Base-by-base conservation (phyloP, 1,140 invertebrate species). In the Orussus abietinus region DNA sequence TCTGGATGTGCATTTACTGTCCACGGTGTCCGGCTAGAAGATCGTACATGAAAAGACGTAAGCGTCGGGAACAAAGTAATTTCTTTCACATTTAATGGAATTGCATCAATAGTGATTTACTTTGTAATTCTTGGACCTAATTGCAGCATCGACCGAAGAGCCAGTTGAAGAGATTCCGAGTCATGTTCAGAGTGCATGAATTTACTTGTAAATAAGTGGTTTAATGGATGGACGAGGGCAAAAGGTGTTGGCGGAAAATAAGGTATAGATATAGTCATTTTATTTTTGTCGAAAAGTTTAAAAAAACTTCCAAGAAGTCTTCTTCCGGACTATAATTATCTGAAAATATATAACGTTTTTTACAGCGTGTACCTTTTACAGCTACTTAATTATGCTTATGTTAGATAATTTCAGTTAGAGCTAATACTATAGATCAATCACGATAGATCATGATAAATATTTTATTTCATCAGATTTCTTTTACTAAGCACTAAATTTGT, bases 391-490 rank as follows among this genome's bases (percentile, higher is more conserved):
- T 30, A 37, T 21, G n/a, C 31, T 11, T 14, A 1, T 26, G 37
- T 36, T 3, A 32, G 41, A 41, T 9, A 38, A 18, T 45, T 42
- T 69, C 66, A 69, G 66, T 60, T 69, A 64, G 63, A 69, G 63
- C 61, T 68, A 69, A 67, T 67, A 55, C 32, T 40, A 19, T 5
- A 29, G 43, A 30, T 47, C 57, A 59, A 54, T 66, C 63, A 64
- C 44, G 50, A 46, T 53, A 46, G 42, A 57, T 56, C 49, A 56
- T 38, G 44, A 29, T 18, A 3, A 7, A 31, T 14, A 37, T 36
- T 42, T 48, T 40, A 51, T 59, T 57, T 54, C 43, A 49, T 45
- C 25, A 32, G 38, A 39, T 29, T 32, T 5, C 3, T 21, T 32
- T 37, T 5, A 18, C 34, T 17, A 7, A 12, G 18, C 12, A 10